Base-by-base conservation (phyloP, 23 tunicate genomes). In the Botrylloides violaceus region DNA sequence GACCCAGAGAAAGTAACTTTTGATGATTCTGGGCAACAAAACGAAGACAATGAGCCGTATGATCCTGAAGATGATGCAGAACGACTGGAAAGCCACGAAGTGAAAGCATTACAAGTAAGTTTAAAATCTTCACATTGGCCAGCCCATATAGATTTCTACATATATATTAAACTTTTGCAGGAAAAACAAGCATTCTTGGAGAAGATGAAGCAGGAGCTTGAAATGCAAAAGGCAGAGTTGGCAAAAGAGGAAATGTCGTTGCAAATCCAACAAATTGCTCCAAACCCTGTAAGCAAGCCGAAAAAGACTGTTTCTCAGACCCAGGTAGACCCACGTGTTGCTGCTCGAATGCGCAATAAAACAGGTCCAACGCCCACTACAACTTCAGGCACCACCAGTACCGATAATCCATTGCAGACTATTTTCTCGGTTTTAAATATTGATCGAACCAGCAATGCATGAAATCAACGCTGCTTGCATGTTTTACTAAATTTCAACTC, bases 11-110 rank as follows among this genome's bases (percentile, higher is more conserved):
- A 83, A 63, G 4, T 79, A 0, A 22, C 53, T 26, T 43, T 82
- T 72, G 96, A 77, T 50, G 87, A 81, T 77, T 70, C 76, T 70
- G 71, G 78, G 38, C 74, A 71, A 19, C 58, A 64, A 5, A 34
- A 61, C 30, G 81, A 82, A 2, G 89, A 83, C 0, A 66, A 80
- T 29, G 63, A 61, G 59, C 96, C 96, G 26, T 88, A 88, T 72
- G 96, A 88, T 73, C 96, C 96, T 4, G 96, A 88, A 68, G 96
- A 81, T 49, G 84, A 77, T 29, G 84, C 79, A 12, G 82, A 87
- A 29, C 47, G 85, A 23, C 59, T 85, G 32, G 49, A 85, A 28
- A 73, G 66, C 25, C 25, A 48, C 18, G 66, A 68, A 24, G 21
- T 70, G 28, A 76, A 72, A 27, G 64, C 83, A 22, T 75, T 35